Percentiles rank a stretch among this genome's conserved stretches.
Evolutionary conservation across 2,888 invertebrate genomes (phyloP).

Genomic region (Xylota sylvarum): DNA sequence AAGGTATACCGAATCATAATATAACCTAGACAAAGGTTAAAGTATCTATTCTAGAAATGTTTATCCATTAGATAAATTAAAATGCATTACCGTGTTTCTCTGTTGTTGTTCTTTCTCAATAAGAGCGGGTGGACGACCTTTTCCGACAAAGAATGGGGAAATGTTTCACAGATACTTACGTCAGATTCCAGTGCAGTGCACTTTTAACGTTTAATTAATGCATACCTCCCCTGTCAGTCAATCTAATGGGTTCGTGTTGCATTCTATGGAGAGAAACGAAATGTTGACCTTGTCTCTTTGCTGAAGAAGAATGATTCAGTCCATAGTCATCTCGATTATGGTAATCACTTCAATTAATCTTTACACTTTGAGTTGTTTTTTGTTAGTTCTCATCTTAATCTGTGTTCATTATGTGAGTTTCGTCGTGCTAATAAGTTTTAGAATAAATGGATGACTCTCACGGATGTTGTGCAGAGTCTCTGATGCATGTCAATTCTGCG

Average conservation of each 20-base stretch:
- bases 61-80: conserved; percentile 20
- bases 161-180: conserved; percentile 14
- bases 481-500: conserved; percentile 15
- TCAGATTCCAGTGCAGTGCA: conserved; percentile 40
- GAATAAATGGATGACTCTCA: conserved; percentile 55
- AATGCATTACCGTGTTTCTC: conserved; percentile 28
- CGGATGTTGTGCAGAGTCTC: conserved; percentile 4
- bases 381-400: conserved; percentile 37
- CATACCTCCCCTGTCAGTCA: conserved; percentile 1
- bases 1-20: neutral
- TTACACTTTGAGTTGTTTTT: conserved; percentile 2
- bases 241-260: conserved; percentile 21
- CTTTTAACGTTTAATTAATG: conserved; percentile 45
- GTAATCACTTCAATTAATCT: conserved; percentile 26
- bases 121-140: conserved; percentile 46
- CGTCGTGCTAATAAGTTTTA: conserved; percentile 38
- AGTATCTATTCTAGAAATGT: neutral
- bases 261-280: conserved; percentile 3
- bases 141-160: conserved; percentile 50
- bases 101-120: neutral
- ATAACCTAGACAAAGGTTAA: conserved; percentile 5
- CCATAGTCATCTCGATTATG: conserved; percentile 31
- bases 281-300: conserved; percentile 40
- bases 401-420: conserved; percentile 44
- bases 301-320: conserved; percentile 15